Base-by-base conservation (phyloP, 1,140 invertebrate species). In the Tetranychus urticae region DNA sequence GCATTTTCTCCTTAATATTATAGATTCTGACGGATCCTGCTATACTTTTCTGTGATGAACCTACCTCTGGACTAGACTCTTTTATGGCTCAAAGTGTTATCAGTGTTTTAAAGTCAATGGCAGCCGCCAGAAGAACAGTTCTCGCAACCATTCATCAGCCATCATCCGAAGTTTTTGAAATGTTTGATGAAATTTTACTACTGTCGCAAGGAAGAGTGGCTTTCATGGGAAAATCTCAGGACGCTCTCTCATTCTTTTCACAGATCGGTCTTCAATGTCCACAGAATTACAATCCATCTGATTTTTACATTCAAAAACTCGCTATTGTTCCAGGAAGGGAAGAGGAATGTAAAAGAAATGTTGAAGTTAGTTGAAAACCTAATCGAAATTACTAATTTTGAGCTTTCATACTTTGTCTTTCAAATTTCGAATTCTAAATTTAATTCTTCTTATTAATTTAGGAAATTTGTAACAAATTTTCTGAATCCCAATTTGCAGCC, bases 141-240 rank as follows among this genome's bases (percentile, higher is more conserved):
- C 81, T 88, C 42, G 78, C 85, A 33, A 85, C 85, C 33, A 82
- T 88, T 14, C 86, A 89, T 71, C 86, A 89, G 70, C 86, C 86
- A 0, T 87, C 85, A 37, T 87, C 84, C 52, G 83, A 86, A 72
- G 86, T 88, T 71, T 89, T 88, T 71, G 82, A 86, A 71, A 82
- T 85, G 77, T 87, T 88, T 69, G 84, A 84, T 72, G 82, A 82
- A 69, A 72, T 88, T 55, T 71, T 87, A 14, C 71, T 88, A 31
- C 72, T 88, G 12, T 82, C 81, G 67, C 79, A 81, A 62, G 85
- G 85, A 46, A 78, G 83, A 68, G 82, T 84, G 39, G 84, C 83
- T 1, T 88, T 86, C 69, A 86, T 84, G 70, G 86, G 85, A 2
- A 77, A 81, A 63, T 80, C 81, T 14, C 74, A 78, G 60, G 80